Evolutionary conservation across 2,888 invertebrate species (phyloP), one percentile per base, ranked within the genome.

Genomic region (Leucozona laternaria): DNA sequence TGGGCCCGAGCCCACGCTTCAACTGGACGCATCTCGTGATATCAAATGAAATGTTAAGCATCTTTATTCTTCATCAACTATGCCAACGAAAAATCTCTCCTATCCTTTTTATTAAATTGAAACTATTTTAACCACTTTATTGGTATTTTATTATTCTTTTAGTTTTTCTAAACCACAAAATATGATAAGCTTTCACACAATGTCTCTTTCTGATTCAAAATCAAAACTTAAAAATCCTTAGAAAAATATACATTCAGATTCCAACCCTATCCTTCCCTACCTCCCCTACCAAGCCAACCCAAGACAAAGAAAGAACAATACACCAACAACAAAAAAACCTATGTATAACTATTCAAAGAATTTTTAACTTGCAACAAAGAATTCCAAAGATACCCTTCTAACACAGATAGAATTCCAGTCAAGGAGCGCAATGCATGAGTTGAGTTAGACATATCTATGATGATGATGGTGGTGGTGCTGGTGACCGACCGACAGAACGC

Each of bases 331-430:
- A 60, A 60, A n/a, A 22, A 57, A 28, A 34, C 22, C 28, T 53
- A n/a, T n/a, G n/a, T n/a, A 28, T 53, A 17, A 28, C 17, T 11
- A 68, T 40, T 62, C 37, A 53, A 62, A 50, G 70, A 68, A 85
- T 62, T 78, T 85, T 17, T 43, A 76, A 72, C 84, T 76, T 31
- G 50, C 45, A 70, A 43, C 43, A 31, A 60, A 60, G 68, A 80
- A 80, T 76, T 17, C 34, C 57, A 68, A 34, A 62, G 43, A 62
- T 58, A 68, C 50, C 53, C 43, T 34, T 48, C 48, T 17, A 48
- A 62, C 43, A 45, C 20, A 81, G 55, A 45, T 55, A 55, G 76
- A 17, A 17, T 17, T 34, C 25, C 62, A 62, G 17, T 8, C 53
- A 34, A 43, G 60, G 28, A 55, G 53, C 1, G 25, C 57, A 57